phyloP scores from a whole-genome alignment of 2,888 invertebrate genomes.

The Epiperipatus broadwayi region DNA sequence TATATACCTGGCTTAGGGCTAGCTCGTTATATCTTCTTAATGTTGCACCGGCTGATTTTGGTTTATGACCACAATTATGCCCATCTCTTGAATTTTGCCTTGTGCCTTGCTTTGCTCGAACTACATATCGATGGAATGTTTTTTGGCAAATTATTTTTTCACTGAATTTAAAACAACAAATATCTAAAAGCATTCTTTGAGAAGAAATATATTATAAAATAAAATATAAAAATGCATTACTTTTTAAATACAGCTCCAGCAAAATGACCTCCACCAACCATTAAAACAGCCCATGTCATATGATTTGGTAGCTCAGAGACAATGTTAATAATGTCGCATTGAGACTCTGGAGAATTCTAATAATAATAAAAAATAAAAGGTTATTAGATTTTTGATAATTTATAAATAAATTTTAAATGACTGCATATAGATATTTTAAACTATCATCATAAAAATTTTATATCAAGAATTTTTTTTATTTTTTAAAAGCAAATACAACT shows the following conservation, averaged over 20 bases:
- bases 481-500: too few species aligned
- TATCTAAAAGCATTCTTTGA: too few species aligned
- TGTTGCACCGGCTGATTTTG: slow-evolving; percentile 60
- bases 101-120: slow-evolving; percentile 61
- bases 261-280: slow-evolving; percentile 68
- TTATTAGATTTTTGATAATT: not conserved
- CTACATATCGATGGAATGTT: slow-evolving; percentile 65
- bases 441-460: too few species aligned
- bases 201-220: too few species aligned
- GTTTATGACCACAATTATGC: slow-evolving; percentile 37
- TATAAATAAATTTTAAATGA: slow-evolving; percentile 1
- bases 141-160: slow-evolving; percentile 43
- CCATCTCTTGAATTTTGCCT: slow-evolving; percentile 47
- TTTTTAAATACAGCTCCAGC: slow-evolving; percentile 46
- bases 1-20: slow-evolving; percentile 44
- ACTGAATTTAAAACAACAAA: too few species aligned
- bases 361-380: slow-evolving; percentile 15
- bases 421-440: too few species aligned
- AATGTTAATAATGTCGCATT: slow-evolving; percentile 25
- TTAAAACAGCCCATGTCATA: slow-evolving; percentile 49
- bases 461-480: too few species aligned
- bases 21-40: slow-evolving; percentile 59
- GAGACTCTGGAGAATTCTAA: slow-evolving; percentile 25
- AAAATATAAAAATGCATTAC: too few species aligned
- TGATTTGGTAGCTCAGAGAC: slow-evolving; percentile 27